Evolutionary conservation across 1,140 invertebrate genomes (phyloP), one percentile per base, ranked within the genome.

Genomic region (Procambarus clarkii): DNA sequence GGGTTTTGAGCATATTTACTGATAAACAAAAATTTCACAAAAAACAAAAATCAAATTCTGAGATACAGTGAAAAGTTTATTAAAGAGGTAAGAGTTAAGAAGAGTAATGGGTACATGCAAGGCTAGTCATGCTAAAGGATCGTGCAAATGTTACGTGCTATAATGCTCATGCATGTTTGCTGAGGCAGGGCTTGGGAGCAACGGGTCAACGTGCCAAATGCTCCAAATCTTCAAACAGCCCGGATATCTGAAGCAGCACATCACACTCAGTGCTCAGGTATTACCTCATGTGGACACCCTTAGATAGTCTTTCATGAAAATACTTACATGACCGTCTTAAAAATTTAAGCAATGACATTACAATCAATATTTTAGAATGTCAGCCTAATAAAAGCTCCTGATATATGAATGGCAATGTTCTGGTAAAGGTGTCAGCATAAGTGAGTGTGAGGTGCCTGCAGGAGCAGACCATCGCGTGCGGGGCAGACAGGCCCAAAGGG

Each of bases 171-270:
- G 84, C 83, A 86, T 91, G 90, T 86, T 86, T 86, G 90, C 83
- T 86, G 84, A 86, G 90, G 90, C 90, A 91, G 90, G 90, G 90
- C 90, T 86, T 86, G 84, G 90, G 90, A 91, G 90, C 90, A 91
- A 91, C 83, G 90, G 90, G 90, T 91, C 90, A 91, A 84, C 90
- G 90, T 91, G 90, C 90, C 90, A 91, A 91, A 86, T 91, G 90
- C 90, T 91, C 90, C 90, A 91, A 91, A 91, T 91, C 84, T 91
- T 74, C 90, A 91, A 91, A 91, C 90, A 86, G 90, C 90, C 90
- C 90, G 64, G 90, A 91, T 80, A 86, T 91, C 83, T 86, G 90
- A 86, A 91, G 83, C 90, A 82, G 83, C 90, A 91, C 90, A 86
- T 84, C 90, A 91, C 90, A 86, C 90, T 91, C 90, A 91, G 34